Percentiles rank a stretch among this genome's conserved stretches.
Evolutionary conservation across 2,113 vertebrate genomes (phyloP).

Genomic region (Macrotus californicus): DNA sequence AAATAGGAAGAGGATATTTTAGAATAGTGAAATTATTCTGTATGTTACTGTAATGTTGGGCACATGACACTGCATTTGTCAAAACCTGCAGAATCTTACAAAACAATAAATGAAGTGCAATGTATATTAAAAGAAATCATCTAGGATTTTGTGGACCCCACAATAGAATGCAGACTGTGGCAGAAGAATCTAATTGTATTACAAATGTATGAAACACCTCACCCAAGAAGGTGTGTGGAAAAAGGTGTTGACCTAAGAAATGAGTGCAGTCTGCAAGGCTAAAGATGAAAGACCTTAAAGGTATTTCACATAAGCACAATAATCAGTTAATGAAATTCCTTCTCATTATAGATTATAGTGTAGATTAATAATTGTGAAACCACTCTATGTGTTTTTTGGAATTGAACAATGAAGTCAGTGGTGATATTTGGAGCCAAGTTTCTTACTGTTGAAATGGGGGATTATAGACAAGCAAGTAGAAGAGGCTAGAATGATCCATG

Average conservation of each 20-base stretch:
- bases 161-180: neutral
- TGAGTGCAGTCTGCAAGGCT: neutral
- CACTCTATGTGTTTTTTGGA: neutral
- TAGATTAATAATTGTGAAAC: neutral
- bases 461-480: neutral
- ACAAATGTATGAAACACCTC: neutral
- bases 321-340: neutral
- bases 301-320: neutral
- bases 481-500: neutral
- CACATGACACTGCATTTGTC: neutral
- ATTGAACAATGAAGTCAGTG: neutral
- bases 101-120: neutral
- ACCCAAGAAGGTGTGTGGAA: neutral
- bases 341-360: no score
- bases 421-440: neutral
- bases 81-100: neutral
- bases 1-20: neutral
- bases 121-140: neutral
- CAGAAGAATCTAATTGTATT: neutral
- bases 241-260: neutral
- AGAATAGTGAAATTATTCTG: neutral
- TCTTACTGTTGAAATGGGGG: neutral
- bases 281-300: neutral
- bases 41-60: neutral
- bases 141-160: neutral